Base-by-base conservation (phyloP, 2,888 invertebrate species). In the Leptarthrus brevirostris region DNA sequence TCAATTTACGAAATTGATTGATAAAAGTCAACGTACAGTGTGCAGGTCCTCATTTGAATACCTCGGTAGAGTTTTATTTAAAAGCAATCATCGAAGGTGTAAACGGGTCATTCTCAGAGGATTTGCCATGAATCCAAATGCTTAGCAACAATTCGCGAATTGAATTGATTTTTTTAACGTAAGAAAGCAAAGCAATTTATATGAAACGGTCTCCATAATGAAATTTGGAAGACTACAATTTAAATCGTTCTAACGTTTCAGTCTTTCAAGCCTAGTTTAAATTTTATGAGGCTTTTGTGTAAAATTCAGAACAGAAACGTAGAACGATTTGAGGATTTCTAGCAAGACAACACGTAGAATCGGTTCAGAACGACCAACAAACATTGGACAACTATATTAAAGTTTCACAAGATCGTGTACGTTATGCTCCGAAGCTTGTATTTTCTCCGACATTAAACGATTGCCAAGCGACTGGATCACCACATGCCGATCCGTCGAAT, bases 1-100 rank as follows among this genome's bases (percentile, higher is more conserved):
- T 75, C 73, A 73, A 75, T 75, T 75, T 75, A 58, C 71, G 53
- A 71, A 75, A 71, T 75, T 73, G 75, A 73, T 75, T 75, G 73
- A 75, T 73, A 73, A 73, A 69, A 66, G 24, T 69, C 52, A 52
- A 8, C 30, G 16, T 20, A 10, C 12, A 34, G 69, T n/a, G 69
- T 49, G 49, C 34, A 52, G 18, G 52, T 12, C 69, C 69, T 69
- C 30, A 69, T 69, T 69, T 69, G 69, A 69, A 69, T 69, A 69
- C 30, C 64, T 14, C 24, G 47, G 24, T 16, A 18, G 49, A 40
- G 40, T 40, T 40, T 40, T 40, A 40, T 40, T 40, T 40, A 40
- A 40, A n/a, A 40, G 40, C 40, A 40, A 40, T 40, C 40, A 40
- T 12, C 40, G 8, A 2, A 40, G n/a, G 8, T 6, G 8, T 12